A percentile compares a stretch with the other conserved stretches of the same genome.
phyloP scores from a whole-genome alignment of 2,113 vertebrate genomes.

The Cyanoramphus novaezelandiae region DNA sequence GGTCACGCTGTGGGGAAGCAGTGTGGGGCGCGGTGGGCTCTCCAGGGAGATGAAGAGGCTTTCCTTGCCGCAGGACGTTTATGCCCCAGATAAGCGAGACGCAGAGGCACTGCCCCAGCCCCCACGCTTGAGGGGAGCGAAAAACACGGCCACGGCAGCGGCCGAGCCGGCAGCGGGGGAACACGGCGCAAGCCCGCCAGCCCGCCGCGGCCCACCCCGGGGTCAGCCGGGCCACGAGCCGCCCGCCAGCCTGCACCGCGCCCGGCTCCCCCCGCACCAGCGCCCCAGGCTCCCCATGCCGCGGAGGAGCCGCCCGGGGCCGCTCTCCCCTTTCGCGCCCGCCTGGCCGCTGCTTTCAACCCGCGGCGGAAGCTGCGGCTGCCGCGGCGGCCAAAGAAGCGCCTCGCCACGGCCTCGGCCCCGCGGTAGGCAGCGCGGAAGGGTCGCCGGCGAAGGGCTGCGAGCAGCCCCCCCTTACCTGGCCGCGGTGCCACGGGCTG shows the following conservation, averaged over 20 bases:
- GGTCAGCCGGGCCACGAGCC: too few species aligned
- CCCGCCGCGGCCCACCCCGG: not conserved
- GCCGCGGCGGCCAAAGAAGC: not conserved
- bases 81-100: accelerated
- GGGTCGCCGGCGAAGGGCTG: not conserved
- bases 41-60: not conserved
- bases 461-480: not conserved
- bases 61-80: too few species aligned
- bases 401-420: not conserved
- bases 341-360: not conserved
- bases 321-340: not conserved
- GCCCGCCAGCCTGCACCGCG: not conserved
- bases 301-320: too few species aligned
- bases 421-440: too few species aligned
- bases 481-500: not conserved
- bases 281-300: not conserved
- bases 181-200: too few species aligned
- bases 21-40: accelerated
- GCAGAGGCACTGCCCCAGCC: too few species aligned
- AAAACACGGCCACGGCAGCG: not conserved
- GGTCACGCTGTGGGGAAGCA: accelerated
- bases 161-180: not conserved
- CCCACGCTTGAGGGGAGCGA: accelerated
- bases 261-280: not conserved
- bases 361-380: not conserved